These are phyloP conservation scores for Helarctos malayanus DNA, from an alignment of 2,797 vertebrate genomes.

Conservation along the genomic window DNA sequence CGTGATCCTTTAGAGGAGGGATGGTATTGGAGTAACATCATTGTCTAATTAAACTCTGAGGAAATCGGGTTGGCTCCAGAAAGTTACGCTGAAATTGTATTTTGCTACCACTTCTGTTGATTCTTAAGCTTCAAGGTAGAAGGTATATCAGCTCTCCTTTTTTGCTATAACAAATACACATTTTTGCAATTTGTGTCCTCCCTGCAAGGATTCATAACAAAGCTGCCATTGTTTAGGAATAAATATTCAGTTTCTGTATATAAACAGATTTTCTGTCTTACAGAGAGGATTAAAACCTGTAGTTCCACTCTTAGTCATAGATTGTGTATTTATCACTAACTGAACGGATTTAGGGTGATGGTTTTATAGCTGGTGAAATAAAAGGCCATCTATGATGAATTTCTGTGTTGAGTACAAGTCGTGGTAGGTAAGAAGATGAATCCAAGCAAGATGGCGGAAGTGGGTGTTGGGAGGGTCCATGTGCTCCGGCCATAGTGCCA, in stretches of 20 bases:
- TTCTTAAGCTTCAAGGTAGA: not conserved
- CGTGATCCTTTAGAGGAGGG: not conserved
- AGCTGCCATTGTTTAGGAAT: not conserved
- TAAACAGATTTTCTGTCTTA: not conserved
- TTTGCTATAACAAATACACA: not conserved
- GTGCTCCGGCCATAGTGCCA: not conserved
- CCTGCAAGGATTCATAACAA: not conserved
- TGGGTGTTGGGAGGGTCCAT: not conserved
- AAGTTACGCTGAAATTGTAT: not conserved
- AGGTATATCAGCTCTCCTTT: not conserved
- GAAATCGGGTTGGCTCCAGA: not conserved
- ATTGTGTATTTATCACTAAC: not conserved
- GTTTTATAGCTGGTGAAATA: not conserved
- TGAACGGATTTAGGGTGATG: not conserved
- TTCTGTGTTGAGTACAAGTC: not conserved
- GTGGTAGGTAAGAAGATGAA: not conserved
- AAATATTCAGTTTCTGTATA: not conserved
- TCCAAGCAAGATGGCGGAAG: rapidly evolving
- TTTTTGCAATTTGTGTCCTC: not conserved
- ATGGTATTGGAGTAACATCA: no score
- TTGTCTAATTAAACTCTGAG: not conserved
- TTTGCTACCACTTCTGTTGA: not conserved
- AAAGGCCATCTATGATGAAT: not conserved
- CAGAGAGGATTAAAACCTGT: not conserved
- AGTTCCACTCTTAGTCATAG: not conserved